These are phyloP conservation scores for Pionites leucogaster DNA, from an alignment of 2,113 vertebrate species.

Conservation along the genomic window DNA sequence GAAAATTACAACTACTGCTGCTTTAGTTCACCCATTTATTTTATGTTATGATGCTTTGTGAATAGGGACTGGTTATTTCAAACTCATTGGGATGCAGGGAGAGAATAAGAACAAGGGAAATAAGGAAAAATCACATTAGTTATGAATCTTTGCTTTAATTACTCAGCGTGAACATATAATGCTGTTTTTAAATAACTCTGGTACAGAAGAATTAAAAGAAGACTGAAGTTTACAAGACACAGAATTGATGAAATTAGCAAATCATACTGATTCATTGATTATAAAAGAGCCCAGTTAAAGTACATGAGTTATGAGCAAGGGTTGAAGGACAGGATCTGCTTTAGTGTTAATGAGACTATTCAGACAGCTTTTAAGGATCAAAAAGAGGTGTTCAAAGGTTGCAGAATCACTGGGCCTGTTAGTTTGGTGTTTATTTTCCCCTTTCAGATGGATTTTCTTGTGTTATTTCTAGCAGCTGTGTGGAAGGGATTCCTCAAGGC, in stretches of 20 bases:
- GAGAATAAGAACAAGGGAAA: background rate
- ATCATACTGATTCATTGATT: background rate
- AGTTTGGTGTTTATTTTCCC: rapidly evolving
- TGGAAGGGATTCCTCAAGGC: background rate
- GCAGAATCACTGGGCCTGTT: background rate
- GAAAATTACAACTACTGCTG: background rate
- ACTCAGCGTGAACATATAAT: background rate
- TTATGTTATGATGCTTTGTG: background rate
- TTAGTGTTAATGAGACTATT: background rate
- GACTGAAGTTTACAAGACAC: background rate
- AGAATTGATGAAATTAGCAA: background rate
- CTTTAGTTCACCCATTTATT: background rate
- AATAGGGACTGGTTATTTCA: background rate
- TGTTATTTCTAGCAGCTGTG: background rate
- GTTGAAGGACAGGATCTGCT: background rate
- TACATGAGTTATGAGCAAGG: background rate
- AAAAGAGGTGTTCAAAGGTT: background rate
- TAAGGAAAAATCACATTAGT: background rate
- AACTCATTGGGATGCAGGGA: no score
- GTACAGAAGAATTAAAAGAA: background rate
- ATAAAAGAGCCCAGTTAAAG: background rate
- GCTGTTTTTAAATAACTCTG: background rate
- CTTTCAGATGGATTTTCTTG: background rate
- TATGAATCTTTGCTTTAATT: background rate
- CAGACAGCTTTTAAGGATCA: background rate